Conservation (phyloP, 2,113 vertebrate species). For the Mustelus asterias region DNA sequence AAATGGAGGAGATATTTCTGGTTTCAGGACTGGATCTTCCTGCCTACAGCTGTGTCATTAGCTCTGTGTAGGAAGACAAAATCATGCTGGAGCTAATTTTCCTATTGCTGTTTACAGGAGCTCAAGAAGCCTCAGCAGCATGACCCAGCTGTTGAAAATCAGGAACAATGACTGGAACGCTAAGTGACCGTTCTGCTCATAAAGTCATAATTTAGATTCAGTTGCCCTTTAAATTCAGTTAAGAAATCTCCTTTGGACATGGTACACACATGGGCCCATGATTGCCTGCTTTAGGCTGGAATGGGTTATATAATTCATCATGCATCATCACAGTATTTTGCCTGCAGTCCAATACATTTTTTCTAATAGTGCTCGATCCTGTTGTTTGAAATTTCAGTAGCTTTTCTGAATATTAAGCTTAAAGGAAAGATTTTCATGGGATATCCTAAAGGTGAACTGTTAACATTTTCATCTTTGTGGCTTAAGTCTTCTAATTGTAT, state of each 20-base stretch:
- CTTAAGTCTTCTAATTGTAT: neutral
- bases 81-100: neutral
- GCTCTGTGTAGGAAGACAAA: neutral
- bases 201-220: neutral
- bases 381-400: neutral
- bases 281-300: neutral
- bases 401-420: neutral
- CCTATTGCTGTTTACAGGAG: too few relatives aligned
- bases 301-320: constrained; percentile 17
- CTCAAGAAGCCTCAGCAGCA: neutral
- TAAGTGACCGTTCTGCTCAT: neutral
- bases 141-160: neutral
- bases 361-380: neutral
- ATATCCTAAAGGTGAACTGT: neutral
- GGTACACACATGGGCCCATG: neutral
- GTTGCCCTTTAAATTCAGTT: constrained; percentile 8
- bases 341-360: neutral
- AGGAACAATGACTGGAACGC: neutral
- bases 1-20: neutral
- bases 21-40: neutral
- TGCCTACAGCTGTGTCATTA: neutral
- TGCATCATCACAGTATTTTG: neutral
- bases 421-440: neutral
- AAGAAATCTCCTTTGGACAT: neutral
- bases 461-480: neutral